Evolutionary conservation across 2,888 invertebrate genomes (phyloP), one percentile per base, ranked within the genome.

Genomic region (Isotomurus palustris): DNA sequence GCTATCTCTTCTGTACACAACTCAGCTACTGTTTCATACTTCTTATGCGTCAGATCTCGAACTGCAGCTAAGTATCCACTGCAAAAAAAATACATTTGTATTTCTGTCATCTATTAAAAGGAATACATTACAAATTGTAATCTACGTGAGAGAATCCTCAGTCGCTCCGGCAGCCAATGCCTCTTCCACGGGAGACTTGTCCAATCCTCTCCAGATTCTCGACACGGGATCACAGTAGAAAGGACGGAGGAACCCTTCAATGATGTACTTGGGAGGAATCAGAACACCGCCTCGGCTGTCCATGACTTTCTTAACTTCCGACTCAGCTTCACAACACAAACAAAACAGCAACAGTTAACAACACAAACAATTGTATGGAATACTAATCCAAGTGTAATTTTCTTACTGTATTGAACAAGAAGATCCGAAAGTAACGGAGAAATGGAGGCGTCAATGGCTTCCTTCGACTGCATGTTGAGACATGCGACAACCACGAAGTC

Each of bases 1-100:
- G 60, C 52, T 10, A 68, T 63, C 55, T 70, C 70, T 17, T 49
- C 57, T 6, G 63, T 58, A 28, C 70, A 70, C 14, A 64, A 52
- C 3, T 63, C 56, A n/a, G 63, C 49, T 8, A 68, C 58, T 14
- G 51, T 38, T 6, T 62, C 59, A 53, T 58, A 67, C 12, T 66
- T 52, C 21, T 58, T 52, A 1, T 44, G 5, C 27, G 56, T 58
- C 22, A 70, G 28, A 32, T 59, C 62, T 40, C 59, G 45, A 6
- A 63, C 25, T 12, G 68, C 70, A 22, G 60, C 58, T 8, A 32
- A 12, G 44, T 63, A 69, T 32, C 63, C 66, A 14, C 62, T 62
- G 14, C 29, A 57, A 49, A 21, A 40, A 6, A n/a, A n/a, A n/a
- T n/a, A n/a, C n/a, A n/a, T n/a, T n/a, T n/a, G n/a, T n/a, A n/a